A percentile compares a stretch with the other conserved stretches of the same genome.
Evolutionary conservation across 2,888 invertebrate species (phyloP).

Genomic region (Rhynchonema sp.): DNA sequence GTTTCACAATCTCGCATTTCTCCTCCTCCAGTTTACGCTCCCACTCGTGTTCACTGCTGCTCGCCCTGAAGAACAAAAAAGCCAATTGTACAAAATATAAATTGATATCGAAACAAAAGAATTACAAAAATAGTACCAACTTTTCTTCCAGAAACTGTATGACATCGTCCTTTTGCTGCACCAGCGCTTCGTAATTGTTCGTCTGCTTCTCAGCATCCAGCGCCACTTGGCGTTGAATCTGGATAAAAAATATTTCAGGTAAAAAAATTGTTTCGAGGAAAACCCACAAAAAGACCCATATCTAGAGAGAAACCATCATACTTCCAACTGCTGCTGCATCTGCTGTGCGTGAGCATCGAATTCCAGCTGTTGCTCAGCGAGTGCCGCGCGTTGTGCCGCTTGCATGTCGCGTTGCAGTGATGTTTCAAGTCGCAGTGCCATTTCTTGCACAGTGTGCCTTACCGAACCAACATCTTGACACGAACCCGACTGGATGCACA

Average conservation of each 20-base stretch:
- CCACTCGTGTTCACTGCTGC: neutral
- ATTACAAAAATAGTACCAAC: neutral
- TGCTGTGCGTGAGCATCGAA: neutral
- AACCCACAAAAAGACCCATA: too few relatives aligned
- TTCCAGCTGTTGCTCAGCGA: neutral
- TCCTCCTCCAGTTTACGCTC: neutral
- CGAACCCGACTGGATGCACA: too few relatives aligned
- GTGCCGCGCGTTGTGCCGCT: neutral
- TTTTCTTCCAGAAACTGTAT: neutral
- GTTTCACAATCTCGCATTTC: conserved; percentile 3
- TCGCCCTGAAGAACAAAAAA: too few relatives aligned
- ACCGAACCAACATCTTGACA: too few relatives aligned
- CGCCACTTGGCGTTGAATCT: neutral
- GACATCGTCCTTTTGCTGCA: conserved; percentile 2
- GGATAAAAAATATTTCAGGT: too few relatives aligned
- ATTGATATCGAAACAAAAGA: neutral
- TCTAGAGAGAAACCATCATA: too few relatives aligned
- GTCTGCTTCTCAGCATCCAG: neutral
- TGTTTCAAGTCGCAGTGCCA: neutral
- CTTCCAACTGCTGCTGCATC: neutral
- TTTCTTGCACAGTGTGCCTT: too few relatives aligned
- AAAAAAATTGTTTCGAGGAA: too few relatives aligned
- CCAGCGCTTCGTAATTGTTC: neutral
- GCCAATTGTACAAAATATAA: neutral
- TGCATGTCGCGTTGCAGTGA: neutral